Evolutionary conservation across 2,113 vertebrate genomes (phyloP), one percentile per base, ranked within the genome.

Genomic region (Gorsachius goisagi): DNA sequence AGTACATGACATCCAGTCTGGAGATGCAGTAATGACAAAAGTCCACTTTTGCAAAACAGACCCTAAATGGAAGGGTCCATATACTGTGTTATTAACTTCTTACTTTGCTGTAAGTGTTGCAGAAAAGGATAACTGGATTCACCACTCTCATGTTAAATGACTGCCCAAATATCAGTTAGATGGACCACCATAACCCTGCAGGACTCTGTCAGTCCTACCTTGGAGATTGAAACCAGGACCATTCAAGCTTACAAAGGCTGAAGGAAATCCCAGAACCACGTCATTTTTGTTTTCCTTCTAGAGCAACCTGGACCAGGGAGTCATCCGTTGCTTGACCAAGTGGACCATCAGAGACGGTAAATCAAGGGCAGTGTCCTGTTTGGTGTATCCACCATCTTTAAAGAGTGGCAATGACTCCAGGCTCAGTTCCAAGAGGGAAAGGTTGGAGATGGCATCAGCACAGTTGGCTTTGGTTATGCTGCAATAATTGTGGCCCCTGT

Each of bases 161-260:
- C 28, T 63, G 12, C 9, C 8, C 17, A 52, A 64, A 53, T 20
- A 64, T 13, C 35, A 78, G 22, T 52, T 63, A 63, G 17, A 53
- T 44, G 24, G 30, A n/a, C 22, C 11, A 30, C 78, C 1, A 0
- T 32, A 3, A 9, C 12, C 39, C 32, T 1, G 1, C 2, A 2
- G 15, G 26, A 24, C 21, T 32, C n/a, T 2, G 1, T 37, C 27
- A 68, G 10, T 49, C 22, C 22, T 27, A 15, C 9, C 27, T 81
- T 58, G 13, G 41, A 37, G 8, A 20, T 15, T 37, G 53, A 58
- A 68, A 58, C 3, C 0, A 4, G 53, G 16, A 58, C 10, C 1
- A 1, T 37, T 81, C 39, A 41, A 39, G 27, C 2, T 47, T 49
- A 37, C 21, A 6, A 58, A 58, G 64, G 52, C 52, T 81, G 63